Evolutionary conservation across 1,140 invertebrate genomes (phyloP), one percentile per base, ranked within the genome.

Genomic region (Macrostomum lignano): DNA sequence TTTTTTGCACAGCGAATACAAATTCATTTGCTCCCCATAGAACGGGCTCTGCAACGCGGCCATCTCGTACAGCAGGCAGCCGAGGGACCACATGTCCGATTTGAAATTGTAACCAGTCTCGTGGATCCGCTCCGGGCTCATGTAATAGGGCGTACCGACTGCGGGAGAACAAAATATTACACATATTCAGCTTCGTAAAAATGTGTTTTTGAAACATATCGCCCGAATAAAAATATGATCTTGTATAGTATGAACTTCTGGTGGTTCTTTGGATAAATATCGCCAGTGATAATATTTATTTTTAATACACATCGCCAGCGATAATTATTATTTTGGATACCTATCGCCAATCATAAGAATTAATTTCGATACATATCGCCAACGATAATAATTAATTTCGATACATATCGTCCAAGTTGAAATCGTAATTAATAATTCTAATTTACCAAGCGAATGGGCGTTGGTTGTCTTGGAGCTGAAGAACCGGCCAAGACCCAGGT

Each of bases 111-210:
- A 75, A 9, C 69, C 67, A 35, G 62, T 58, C 39, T 73, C 69
- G 46, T 68, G 65, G 20, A 76, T 69, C 40, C 73, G 53, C 50
- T 75, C 73, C 13, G 73, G 73, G 29, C 70, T 72, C 73, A 75
- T 75, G 49, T 75, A 75, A 50, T 74, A 74, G 1, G 72, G 73
- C 3, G 73, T 75, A 6, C 72, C 72, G 30, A 75, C 69, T 61
- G 40, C n/a, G n/a, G n/a, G n/a, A n/a, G n/a, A n/a, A n/a, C n/a
- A n/a, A n/a, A n/a, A n/a, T n/a, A n/a, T n/a, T n/a, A n/a, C n/a
- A n/a, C n/a, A n/a, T n/a, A n/a, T n/a, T n/a, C n/a, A n/a, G n/a
- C n/a, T n/a, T n/a, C n/a, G n/a, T n/a, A n/a, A n/a, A n/a, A n/a
- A n/a, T n/a, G n/a, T n/a, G n/a, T n/a, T n/a, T n/a, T n/a, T n/a